Evolutionary conservation across 2,888 invertebrate genomes (phyloP).

Genomic region (Isoperla grammatica): DNA sequence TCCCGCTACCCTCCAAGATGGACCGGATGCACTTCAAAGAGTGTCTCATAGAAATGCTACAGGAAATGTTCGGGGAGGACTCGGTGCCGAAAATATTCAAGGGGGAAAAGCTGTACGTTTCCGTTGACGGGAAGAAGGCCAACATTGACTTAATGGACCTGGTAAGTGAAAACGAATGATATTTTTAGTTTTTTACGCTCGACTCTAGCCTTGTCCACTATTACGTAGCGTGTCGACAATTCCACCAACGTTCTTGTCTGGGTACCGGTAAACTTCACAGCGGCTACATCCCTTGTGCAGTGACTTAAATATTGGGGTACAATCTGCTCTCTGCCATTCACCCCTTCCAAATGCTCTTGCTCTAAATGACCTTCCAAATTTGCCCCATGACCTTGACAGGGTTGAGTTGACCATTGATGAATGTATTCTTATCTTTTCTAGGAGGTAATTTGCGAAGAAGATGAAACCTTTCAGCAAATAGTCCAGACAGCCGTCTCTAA

Average conservation of each 20-base stretch:
- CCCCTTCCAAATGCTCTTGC: no score
- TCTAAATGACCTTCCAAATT: no score
- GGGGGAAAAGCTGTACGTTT: slow-evolving; percentile 80
- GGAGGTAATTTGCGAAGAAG: slow-evolving; percentile 75
- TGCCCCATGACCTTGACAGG: no score
- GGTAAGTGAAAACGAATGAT: no score
- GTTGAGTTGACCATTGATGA: no score
- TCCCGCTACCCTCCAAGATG: slow-evolving; percentile 53
- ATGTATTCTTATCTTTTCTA: slow-evolving; percentile 42
- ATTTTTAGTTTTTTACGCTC: no score
- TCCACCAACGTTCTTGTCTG: no score
- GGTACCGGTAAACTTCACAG: no score
- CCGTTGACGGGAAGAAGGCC: slow-evolving; percentile 78
- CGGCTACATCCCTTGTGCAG: background rate
- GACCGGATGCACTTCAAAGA: slow-evolving; percentile 91
- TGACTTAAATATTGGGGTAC: no score
- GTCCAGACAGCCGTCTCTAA: slow-evolving; percentile 81
- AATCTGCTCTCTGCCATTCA: no score
- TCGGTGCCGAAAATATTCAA: slow-evolving; percentile 91
- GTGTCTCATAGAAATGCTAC: slow-evolving; percentile 81
- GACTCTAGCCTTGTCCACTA: no score
- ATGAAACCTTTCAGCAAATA: slow-evolving; percentile 74
- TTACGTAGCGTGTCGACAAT: no score
- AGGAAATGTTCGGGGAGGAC: slow-evolving; percentile 94
- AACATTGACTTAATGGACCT: slow-evolving; percentile 77